Evolutionary conservation across 2,113 vertebrate genomes (phyloP).

Genomic region (Mesoclemmys tuberculata): DNA sequence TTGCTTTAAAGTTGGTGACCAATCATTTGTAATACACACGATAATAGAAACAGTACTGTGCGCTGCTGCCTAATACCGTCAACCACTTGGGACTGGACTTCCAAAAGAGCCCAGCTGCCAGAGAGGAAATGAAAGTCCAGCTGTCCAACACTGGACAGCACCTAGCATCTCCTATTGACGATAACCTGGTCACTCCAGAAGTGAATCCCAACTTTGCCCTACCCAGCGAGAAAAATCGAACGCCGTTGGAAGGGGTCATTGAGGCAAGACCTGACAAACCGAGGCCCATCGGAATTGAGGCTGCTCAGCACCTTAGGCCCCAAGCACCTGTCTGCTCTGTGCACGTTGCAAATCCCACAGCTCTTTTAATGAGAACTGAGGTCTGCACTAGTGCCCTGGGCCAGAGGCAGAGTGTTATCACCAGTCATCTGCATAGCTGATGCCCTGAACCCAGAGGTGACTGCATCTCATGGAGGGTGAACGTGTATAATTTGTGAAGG

Average conservation of each 20-base stretch:
- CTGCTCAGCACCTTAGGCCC: background rate
- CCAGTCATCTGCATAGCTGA: background rate
- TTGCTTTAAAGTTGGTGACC: background rate
- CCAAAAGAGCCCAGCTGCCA: background rate
- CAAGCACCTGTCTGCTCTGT: background rate
- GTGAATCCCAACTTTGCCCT: background rate
- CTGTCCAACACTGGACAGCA: background rate
- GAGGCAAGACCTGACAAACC: background rate
- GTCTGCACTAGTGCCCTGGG: background rate
- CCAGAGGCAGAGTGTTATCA: background rate
- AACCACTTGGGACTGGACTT: background rate
- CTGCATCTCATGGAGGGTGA: background rate
- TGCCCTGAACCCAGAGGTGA: background rate
- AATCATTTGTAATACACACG: background rate
- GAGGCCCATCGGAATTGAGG: background rate
- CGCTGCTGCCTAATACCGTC: background rate
- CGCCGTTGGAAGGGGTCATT: background rate
- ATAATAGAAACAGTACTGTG: background rate
- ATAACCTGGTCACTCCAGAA: background rate
- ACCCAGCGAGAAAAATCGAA: background rate
- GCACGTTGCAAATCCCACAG: background rate
- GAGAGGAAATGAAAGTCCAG: background rate
- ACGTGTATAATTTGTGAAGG: background rate
- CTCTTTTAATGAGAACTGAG: background rate
- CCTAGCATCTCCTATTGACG: background rate